phyloP scores from a whole-genome alignment of 1,140 invertebrate genomes.

The Aricia agestis region DNA sequence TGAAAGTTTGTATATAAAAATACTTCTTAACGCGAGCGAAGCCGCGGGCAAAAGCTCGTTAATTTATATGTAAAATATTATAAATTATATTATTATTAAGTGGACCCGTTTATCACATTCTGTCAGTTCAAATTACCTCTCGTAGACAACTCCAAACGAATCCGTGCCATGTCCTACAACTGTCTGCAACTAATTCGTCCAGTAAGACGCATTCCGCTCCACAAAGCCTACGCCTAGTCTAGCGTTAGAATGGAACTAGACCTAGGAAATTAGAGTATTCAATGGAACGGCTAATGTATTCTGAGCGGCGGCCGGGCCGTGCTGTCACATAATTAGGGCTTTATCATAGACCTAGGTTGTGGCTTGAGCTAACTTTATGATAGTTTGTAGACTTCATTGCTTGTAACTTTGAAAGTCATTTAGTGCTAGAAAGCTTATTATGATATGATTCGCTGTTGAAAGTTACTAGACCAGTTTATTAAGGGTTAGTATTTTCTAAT shows the following conservation, averaged over 20 bases:
- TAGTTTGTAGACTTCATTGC: background rate
- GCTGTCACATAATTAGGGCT: constrained; percentile 10
- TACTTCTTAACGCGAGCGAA: no score
- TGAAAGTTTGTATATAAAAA: no score
- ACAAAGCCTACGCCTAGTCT: background rate
- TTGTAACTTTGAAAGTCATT: background rate
- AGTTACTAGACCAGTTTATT: no score
- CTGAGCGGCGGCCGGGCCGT: background rate
- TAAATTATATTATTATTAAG: no score
- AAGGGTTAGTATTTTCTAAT: no score
- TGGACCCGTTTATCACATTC: no score
- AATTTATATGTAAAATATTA: no score
- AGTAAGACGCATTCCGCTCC: background rate
- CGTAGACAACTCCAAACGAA: background rate
- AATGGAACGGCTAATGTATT: constrained; percentile 13
- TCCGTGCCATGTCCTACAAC: background rate
- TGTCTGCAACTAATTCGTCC: constrained; percentile 1
- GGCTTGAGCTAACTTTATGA: constrained; percentile 1
- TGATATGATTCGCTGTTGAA: background rate
- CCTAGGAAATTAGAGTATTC: constrained; percentile 15
- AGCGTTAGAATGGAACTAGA: constrained; percentile 10
- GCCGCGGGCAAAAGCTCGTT: no score
- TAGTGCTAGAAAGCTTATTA: background rate
- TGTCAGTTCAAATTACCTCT: background rate
- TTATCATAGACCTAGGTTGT: constrained; percentile 6